Evolutionary conservation across 2,888 invertebrate genomes (phyloP), one percentile per base, ranked within the genome.

Genomic region (Catocala nupta): DNA sequence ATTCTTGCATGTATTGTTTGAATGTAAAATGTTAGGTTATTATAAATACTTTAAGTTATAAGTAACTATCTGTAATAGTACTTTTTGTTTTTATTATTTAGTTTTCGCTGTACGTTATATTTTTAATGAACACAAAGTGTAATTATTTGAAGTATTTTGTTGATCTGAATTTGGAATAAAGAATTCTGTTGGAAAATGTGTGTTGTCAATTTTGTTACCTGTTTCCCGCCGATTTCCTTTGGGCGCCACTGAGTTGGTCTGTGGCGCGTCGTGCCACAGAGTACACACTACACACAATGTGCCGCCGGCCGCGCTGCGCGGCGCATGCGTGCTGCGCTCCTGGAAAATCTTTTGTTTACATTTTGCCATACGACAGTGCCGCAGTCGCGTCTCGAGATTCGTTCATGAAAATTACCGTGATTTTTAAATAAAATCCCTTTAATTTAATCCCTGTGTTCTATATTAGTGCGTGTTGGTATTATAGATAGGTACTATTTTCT

Each of bases 251-350:
- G 44, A 49, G n/a, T 50, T 39, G 48, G 33, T 25, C 25, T 25
- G 36, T 48, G 55, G 58, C 71, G 73, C 47, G 43, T 1, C 43
- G 8, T 5, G 43, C 43, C 10, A 11, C 16, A 25, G 25, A 25
- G 25, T 25, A 25, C 25, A 25, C 16, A 16, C 16, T 2, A 2
- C 16, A 25, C 9, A 8, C 77, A 81, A 39, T 71, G 68, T 60
- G 70, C 63, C 68, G 77, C 39, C 66, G 64, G 68, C 65, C 75
- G 80, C 74, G 63, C 36, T 50, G 53, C 68, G 70, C 68, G 65
- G 80, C 87, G 87, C 87, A 84, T 83, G 88, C 83, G 86, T 73
- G 68, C 44, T 8, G 52, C 52, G 48, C 33, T 7, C 52, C 34
- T 10, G 25, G 25, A 25, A 5, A 63, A 25, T 54, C 67, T 70